These are phyloP conservation scores for Anticlea derivata DNA, from an alignment of 2,888 invertebrate species.

Conservation along the genomic window DNA sequence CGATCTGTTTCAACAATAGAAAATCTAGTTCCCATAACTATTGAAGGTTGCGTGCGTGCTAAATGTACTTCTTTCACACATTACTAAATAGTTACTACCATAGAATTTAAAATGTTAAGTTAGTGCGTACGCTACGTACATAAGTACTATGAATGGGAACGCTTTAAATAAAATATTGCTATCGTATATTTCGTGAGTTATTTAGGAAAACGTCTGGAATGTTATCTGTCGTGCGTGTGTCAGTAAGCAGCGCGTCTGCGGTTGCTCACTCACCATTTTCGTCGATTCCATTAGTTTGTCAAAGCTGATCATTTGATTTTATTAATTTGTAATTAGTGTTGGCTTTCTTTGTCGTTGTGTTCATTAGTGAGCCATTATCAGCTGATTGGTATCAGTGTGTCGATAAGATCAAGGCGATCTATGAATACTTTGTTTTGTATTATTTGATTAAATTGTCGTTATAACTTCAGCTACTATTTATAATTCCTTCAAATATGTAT, in stretches of 20 bases:
- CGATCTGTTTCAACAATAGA: constrained; percentile 22
- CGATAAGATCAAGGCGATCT: constrained; percentile 11
- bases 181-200: constrained; percentile 6
- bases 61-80: not conserved
- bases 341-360: constrained; percentile 1
- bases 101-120: not conserved
- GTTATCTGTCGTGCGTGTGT: constrained; percentile 35
- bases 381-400: not conserved
- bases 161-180: constrained; percentile 14
- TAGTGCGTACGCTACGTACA: not conserved
- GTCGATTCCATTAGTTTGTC: constrained; percentile 13
- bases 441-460: not conserved
- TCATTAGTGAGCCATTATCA: constrained; percentile 8
- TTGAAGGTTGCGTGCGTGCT: constrained; percentile 16
- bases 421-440: constrained; percentile 6
- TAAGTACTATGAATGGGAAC: not conserved
- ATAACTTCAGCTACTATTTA: not conserved
- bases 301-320: constrained; percentile 1
- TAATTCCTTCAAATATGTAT: too few species aligned
- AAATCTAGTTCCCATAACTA: constrained; percentile 18
- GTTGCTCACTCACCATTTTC: constrained; percentile 19
- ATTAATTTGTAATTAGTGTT: constrained; percentile 13
- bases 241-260: constrained; percentile 34
- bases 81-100: not conserved
- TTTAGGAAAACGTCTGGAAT: constrained; percentile 23